Evolutionary conservation across 2,888 invertebrate genomes (phyloP).

Genomic region (Vanessa cardui): DNA sequence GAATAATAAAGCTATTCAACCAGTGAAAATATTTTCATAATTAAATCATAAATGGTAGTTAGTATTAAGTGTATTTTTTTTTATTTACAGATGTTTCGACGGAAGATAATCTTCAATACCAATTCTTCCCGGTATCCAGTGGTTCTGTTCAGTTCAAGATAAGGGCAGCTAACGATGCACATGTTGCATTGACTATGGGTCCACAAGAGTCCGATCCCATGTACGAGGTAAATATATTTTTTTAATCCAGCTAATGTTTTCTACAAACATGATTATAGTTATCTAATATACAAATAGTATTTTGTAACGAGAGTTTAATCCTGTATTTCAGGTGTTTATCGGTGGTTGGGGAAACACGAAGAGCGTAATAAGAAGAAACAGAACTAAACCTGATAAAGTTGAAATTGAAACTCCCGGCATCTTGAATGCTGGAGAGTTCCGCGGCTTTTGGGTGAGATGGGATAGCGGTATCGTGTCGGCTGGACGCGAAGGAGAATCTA

Average conservation of each 20-base stretch:
- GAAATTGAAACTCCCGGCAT: conserved; percentile 88
- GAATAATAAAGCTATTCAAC: no score
- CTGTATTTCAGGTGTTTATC: conserved; percentile 85
- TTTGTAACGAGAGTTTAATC: not conserved
- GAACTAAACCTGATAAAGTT: conserved; percentile 88
- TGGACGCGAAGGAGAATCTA: conserved; percentile 87
- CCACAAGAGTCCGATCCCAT: conserved; percentile 89
- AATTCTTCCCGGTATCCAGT: conserved; percentile 88
- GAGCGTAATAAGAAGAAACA: conserved; percentile 91
- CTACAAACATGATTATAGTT: not conserved
- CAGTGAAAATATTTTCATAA: no score
- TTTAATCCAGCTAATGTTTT: not conserved
- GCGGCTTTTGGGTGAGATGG: conserved; percentile 94
- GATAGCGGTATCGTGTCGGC: conserved; percentile 86
- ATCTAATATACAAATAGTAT: no score
- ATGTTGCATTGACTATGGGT: conserved; percentile 89
- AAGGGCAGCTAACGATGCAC: conserved; percentile 91
- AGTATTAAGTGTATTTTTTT: no score
- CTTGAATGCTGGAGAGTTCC: conserved; percentile 87
- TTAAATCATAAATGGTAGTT: no score
- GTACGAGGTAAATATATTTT: conserved; percentile 84
- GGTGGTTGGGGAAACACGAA: conserved; percentile 95
- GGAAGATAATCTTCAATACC: conserved; percentile 91
- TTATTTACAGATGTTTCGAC: conserved; percentile 87
- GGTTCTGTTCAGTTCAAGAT: conserved; percentile 90